Evolutionary conservation across 2,113 vertebrate genomes (phyloP).

Genomic region (Cynoglossus semilaevis): DNA sequence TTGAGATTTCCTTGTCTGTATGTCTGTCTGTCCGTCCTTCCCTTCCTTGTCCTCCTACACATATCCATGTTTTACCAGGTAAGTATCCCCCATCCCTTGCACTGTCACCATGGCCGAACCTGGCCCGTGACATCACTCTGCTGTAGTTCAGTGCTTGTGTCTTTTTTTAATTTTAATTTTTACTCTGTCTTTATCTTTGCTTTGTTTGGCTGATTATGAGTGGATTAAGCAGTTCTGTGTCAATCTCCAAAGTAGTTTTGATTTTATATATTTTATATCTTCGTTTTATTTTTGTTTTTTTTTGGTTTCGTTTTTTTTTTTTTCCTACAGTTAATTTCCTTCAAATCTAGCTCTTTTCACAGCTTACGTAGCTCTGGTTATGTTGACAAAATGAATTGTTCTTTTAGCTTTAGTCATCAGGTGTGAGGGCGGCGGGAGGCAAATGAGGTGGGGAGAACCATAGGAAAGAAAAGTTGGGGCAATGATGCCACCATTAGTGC

Average conservation of each 20-base stretch:
- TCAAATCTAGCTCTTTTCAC: slow-evolving; percentile 98
- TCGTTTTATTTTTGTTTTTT: slow-evolving; percentile 73
- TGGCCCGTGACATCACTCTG: slow-evolving; percentile 95
- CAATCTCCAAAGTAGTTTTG: slow-evolving; percentile 91
- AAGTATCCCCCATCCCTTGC: slow-evolving; percentile 79
- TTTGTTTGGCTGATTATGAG: slow-evolving; percentile 99
- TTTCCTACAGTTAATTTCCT: slow-evolving; percentile 92
- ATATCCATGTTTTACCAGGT: slow-evolving; percentile 72
- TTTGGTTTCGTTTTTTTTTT: slow-evolving; percentile 80
- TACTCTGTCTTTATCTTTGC: slow-evolving; percentile 82
- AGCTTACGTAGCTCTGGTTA: slow-evolving; percentile 81
- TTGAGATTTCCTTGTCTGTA: slow-evolving; percentile 70
- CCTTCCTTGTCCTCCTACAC: slow-evolving; percentile 49
- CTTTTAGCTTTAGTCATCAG: slow-evolving; percentile 12
- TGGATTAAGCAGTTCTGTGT: slow-evolving; percentile 92
- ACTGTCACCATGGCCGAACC: slow-evolving; percentile 92
- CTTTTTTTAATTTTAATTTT: slow-evolving; percentile 62
- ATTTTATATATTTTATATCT: slow-evolving; percentile 75
- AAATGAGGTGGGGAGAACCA: slow-evolving; percentile 22
- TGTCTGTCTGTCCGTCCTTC: slow-evolving; percentile 42
- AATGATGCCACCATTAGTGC: slow-evolving; percentile 35
- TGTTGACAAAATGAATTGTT: slow-evolving; percentile 21
- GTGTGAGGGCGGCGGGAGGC: slow-evolving; percentile 21
- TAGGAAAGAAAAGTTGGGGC: slow-evolving; percentile 14
- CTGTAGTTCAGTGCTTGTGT: slow-evolving; percentile 99